Evolutionary conservation across 2,113 vertebrate species (phyloP).

Genomic region (Petroica traversi): DNA sequence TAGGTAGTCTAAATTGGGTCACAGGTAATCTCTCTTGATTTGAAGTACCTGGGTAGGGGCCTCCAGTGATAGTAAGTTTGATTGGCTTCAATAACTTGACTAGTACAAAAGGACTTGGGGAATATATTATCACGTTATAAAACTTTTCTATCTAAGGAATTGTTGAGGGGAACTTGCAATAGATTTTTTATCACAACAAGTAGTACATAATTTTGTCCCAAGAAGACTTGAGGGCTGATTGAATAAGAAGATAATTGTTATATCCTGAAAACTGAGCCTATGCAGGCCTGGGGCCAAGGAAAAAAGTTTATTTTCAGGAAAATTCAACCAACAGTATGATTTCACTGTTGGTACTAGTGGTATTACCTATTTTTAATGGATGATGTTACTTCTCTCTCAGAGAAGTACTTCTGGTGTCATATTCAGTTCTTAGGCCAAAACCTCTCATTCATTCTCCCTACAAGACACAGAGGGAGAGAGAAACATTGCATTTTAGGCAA

Average conservation of each 20-base stretch:
- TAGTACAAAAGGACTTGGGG: background rate
- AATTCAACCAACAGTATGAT: background rate
- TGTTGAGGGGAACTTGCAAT: background rate
- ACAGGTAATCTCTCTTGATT: background rate
- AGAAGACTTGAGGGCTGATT: background rate
- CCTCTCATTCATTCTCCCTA: background rate
- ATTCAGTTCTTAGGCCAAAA: background rate
- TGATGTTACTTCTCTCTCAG: background rate
- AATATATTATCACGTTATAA: background rate
- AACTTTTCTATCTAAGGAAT: background rate
- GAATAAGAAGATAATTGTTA: background rate
- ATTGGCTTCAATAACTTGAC: background rate
- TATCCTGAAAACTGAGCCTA: background rate
- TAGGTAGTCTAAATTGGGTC: background rate
- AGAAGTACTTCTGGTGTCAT: background rate
- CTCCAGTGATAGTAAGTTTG: background rate
- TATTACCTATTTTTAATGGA: background rate
- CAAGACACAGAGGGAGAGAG: background rate
- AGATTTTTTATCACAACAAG: background rate
- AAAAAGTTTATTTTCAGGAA: background rate
- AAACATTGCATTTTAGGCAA: background rate
- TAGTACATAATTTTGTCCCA: background rate
- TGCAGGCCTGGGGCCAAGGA: background rate
- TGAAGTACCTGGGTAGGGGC: background rate
- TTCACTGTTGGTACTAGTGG: background rate